These are phyloP conservation scores for Hemicordylus capensis DNA, from an alignment of 2,113 vertebrate genomes.

Conservation along the genomic window DNA sequence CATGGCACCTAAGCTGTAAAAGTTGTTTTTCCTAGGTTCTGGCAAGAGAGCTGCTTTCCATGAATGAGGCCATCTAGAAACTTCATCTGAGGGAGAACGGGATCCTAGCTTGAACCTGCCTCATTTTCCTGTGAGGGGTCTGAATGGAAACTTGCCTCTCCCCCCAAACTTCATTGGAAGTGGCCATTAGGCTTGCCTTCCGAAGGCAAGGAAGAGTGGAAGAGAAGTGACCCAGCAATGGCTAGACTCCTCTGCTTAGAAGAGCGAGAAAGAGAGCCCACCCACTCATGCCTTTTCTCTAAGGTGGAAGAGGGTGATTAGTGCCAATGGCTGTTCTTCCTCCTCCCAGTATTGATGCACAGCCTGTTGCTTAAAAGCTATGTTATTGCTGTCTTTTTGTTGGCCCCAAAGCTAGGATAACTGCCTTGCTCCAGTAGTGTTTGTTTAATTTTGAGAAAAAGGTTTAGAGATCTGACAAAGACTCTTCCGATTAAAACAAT, in stretches of 20 bases:
- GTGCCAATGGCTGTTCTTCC: background rate
- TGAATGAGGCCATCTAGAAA: too few relatives aligned
- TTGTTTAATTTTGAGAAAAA: slow-evolving; percentile 17
- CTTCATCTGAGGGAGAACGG: background rate
- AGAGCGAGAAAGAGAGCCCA: too few relatives aligned
- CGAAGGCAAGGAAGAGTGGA: too few relatives aligned
- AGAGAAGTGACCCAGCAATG: too few relatives aligned
- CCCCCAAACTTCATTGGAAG: background rate
- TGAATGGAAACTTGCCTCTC: background rate
- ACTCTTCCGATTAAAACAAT: slow-evolving; percentile 46
- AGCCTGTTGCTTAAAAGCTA: too few relatives aligned
- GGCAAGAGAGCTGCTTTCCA: background rate
- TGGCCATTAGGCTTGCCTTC: background rate
- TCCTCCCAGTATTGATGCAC: too few relatives aligned
- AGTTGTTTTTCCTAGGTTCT: background rate
- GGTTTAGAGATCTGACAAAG: slow-evolving; percentile 40
- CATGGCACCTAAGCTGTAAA: background rate
- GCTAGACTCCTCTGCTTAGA: too few relatives aligned
- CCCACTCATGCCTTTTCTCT: too few relatives aligned
- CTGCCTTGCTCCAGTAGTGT: slow-evolving; percentile 10
- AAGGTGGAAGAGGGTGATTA: background rate
- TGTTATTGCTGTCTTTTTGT: slow-evolving; percentile 4
- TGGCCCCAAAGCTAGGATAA: background rate
- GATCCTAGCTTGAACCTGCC: background rate
- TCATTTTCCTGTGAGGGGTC: background rate